Evolutionary conservation across 2,797 vertebrate genomes (phyloP), one percentile per base, ranked within the genome.

Genomic region (Chromobotia macracanthus): DNA sequence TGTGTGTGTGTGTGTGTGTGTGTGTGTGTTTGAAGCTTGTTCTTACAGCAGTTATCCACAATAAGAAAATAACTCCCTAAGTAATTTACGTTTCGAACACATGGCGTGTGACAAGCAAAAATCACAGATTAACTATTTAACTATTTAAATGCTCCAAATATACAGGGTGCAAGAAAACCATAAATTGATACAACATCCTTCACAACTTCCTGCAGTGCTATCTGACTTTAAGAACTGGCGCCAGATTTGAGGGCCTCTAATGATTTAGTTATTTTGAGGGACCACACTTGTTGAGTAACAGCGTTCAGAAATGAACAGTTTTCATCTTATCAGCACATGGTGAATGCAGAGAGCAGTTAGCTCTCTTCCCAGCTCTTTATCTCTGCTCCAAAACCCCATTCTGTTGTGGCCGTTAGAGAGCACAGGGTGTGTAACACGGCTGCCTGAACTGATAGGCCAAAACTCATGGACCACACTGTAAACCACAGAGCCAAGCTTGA

Each of bases 381-480:
- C 80, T 41, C 75, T 18, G 3, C 58, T 19, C 16, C 23, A 70
- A 82, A 81, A 79, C 80, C 68, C 44, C 55, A 70, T 51, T 41
- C 28, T 31, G 48, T 70, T 35, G 58, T 16, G 38, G 44, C 68
- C 3, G 75, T 85, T 81, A 65, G 48, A 72, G 16, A 50, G 25
- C 63, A 60, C 78, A n/a, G 80, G 77, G 76, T 73, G 66, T 79
- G 60, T 68, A 72, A 74, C 68, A 73, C 72, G 63, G 79, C 55
- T 72, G 81, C 65, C 25, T 64, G 67, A 7, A 46, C 58, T 79
- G 64, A 70, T 65, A 70, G 72, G 55, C 46, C 2, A 15, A 69
- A 6, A 18, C 48, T 65, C 61, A 11, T 31, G 44, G 35, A 65
- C 18, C 19, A 53, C 31, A 55, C 7, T 28, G 48, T 65, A 79